These are phyloP conservation scores for Pteropus alecto DNA, from an alignment of 2,113 vertebrate species.

Conservation along the genomic window DNA sequence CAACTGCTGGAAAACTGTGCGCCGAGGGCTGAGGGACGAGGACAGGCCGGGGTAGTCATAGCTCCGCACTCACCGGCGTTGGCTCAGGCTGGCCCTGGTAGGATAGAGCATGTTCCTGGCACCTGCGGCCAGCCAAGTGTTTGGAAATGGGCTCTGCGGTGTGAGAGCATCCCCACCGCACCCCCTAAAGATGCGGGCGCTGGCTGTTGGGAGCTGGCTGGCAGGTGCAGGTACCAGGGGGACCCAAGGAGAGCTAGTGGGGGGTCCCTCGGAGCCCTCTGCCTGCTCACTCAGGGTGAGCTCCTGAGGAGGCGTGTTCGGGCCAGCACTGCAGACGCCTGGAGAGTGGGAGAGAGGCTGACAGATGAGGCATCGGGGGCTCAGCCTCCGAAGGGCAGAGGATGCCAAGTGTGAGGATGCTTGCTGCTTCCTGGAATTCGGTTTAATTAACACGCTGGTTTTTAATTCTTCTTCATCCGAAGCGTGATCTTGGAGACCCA, in stretches of 20 bases:
- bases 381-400: no score
- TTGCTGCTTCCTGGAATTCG: background rate
- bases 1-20: accelerated
- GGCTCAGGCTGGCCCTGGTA: background rate
- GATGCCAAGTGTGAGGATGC: accelerated
- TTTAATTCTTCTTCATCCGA: background rate
- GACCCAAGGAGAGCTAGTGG: accelerated
- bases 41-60: accelerated
- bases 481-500: accelerated
- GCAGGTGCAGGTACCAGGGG: no score
- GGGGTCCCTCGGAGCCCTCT: accelerated
- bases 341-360: no score
- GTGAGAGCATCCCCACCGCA: accelerated
- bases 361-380: accelerated
- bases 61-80: accelerated
- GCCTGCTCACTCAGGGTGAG: accelerated
- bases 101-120: accelerated
- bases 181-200: accelerated
- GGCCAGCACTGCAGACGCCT: accelerated
- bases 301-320: accelerated
- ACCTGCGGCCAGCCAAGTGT: no score
- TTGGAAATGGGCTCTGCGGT: background rate
- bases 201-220: no score
- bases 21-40: accelerated
- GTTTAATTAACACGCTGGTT: accelerated